A percentile compares a stretch with the other conserved stretches of the same genome.
Conservation (phyloP, 2,888 invertebrate species). For the Chesias legatella region DNA sequence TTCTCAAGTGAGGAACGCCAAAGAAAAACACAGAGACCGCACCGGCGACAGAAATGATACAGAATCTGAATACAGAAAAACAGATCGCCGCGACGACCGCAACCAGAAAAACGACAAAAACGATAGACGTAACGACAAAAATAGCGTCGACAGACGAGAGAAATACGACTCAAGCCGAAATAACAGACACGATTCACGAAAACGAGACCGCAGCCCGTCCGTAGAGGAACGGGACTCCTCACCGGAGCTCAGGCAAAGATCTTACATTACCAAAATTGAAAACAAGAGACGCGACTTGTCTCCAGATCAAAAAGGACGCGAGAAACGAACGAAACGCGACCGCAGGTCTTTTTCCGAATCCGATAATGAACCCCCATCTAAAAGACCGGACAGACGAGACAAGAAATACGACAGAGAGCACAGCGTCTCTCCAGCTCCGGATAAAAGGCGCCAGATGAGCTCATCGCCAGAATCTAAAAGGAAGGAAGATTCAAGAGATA, state of each 20-base stretch:
- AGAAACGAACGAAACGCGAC: slow-evolving; percentile 50
- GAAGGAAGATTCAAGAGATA: slow-evolving; percentile 42
- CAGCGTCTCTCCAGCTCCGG: slow-evolving; percentile 57
- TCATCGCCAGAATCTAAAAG: slow-evolving; percentile 46
- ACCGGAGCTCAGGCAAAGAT: slow-evolving; percentile 51
- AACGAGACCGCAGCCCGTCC: slow-evolving; percentile 52
- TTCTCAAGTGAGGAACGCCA: slow-evolving; percentile 60
- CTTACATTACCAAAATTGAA: slow-evolving; percentile 58
- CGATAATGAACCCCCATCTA: slow-evolving; percentile 41
- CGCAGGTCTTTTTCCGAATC: slow-evolving; percentile 49
- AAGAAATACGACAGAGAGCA: slow-evolving; percentile 45
- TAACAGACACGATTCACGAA: slow-evolving; percentile 33
- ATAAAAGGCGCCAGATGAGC: slow-evolving; percentile 57
- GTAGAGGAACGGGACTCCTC: slow-evolving; percentile 44
- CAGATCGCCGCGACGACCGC: slow-evolving; percentile 66
- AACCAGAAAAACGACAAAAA: slow-evolving; percentile 49
- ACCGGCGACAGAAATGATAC: slow-evolving; percentile 57
- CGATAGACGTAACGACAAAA: slow-evolving; percentile 56
- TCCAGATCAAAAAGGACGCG: slow-evolving; percentile 41
- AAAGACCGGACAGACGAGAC: slow-evolving; percentile 43
- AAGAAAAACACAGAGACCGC: slow-evolving; percentile 57
- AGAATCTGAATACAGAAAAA: slow-evolving; percentile 54
- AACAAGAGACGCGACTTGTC: slow-evolving; percentile 53
- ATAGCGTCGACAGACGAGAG: slow-evolving; percentile 5
- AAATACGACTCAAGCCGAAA: slow-evolving; percentile 1